These are phyloP conservation scores for Helobdella robusta DNA, from an alignment of 2,888 invertebrate genomes.

Conservation along the genomic window DNA sequence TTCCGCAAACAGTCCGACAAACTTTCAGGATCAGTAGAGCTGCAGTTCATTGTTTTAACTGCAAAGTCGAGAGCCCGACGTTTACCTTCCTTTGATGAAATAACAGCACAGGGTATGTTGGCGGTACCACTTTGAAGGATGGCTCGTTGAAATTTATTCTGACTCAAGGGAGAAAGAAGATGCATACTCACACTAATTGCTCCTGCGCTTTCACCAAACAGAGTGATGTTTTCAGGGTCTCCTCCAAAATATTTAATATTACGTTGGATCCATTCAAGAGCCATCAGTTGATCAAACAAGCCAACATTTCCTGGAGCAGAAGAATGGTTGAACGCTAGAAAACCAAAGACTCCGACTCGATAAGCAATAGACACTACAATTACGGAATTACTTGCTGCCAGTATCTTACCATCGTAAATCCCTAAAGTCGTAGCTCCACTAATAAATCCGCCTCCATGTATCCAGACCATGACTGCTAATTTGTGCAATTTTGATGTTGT, in stretches of 20 bases:
- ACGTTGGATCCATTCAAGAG: conserved; percentile 55
- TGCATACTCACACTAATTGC: conserved; percentile 74
- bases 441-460: conserved; percentile 60
- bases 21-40: conserved; percentile 27
- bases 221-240: conserved; percentile 81
- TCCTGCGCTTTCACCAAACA: conserved; percentile 91
- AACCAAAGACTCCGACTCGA: conserved; percentile 77
- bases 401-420: conserved; percentile 80
- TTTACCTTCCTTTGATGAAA: conserved; percentile 65
- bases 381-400: conserved; percentile 77
- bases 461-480: conserved; percentile 79
- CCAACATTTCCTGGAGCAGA: conserved; percentile 85
- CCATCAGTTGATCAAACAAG: conserved; percentile 81
- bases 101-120: conserved; percentile 84
- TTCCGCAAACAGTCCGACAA: conserved; percentile 32
- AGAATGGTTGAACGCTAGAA: conserved; percentile 44
- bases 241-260: conserved; percentile 54
- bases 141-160: conserved; percentile 62
- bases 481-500: conserved; percentile 38
- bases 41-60: conserved; percentile 30
- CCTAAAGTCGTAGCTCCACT: conserved; percentile 83
- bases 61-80: conserved; percentile 73
- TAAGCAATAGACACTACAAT: conserved; percentile 90
- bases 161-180: conserved; percentile 73
- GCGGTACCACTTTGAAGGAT: conserved; percentile 87